Evolutionary conservation across 2,888 invertebrate genomes (phyloP), one percentile per base, ranked within the genome.

Genomic region (Orchesella flavescens): DNA sequence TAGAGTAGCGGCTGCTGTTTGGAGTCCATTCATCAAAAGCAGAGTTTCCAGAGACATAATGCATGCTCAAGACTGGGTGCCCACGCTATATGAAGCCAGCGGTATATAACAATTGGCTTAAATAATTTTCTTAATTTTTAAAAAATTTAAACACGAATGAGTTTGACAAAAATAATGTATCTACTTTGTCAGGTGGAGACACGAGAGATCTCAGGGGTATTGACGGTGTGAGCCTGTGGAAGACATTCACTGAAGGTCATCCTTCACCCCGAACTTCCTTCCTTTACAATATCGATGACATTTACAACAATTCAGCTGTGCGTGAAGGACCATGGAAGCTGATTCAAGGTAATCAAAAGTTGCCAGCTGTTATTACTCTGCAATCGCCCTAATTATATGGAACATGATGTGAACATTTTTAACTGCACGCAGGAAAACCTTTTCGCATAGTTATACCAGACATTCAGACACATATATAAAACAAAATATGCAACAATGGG

Each of bases 241-340:
- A 81, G 49, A 84, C 83, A 21, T 85, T 87, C 1, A 86, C 81
- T 12, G 73, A 84, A 71, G 84, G 80, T 10, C 61, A 75, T 21
- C 83, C 85, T 34, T 84, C 85, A 24, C 80, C 84, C 63, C 69
- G 79, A 76, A 79, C 72, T 15, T 69, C 74, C 7, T 73, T 85
- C 63, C 74, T 88, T 4, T 87, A 88, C 76, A 88, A 87, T 66
- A 88, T 88, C 65, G 88, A 88, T 80, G 86, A 86, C 73, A 81
- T 78, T 76, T 87, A 87, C 72, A 87, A 87, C 53, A 87, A 86
- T 55, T 87, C 87, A 2, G 88, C 87, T 12, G 72, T 88, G 68
- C 86, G 87, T 43, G 66, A 82, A 55, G 86, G 85, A n/a, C 79
- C 69, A 15, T 88, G 88, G 88, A 88, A 88, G 76, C 69, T 88